A percentile compares a stretch with the other conserved stretches of the same genome.
phyloP scores from a whole-genome alignment of 2,888 invertebrate genomes.

The Tribolium freemani region DNA sequence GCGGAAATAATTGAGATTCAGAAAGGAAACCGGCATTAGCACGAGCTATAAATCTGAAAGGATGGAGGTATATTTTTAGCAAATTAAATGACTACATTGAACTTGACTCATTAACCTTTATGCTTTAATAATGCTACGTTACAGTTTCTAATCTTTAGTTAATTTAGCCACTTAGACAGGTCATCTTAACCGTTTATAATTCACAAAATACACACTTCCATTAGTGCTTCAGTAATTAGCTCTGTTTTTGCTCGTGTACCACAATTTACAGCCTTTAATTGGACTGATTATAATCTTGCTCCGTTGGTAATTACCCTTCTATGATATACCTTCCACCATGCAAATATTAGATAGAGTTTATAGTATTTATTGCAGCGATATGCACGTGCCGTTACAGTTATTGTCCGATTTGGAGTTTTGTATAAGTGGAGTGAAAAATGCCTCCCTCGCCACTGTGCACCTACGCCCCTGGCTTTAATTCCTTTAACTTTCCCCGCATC shows the following conservation, averaged over 20 bases:
- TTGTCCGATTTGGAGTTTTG: neutral
- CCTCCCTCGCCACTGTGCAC: neutral
- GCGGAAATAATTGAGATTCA: too few relatives aligned
- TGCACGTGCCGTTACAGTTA: conserved; percentile 24
- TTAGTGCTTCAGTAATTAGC: conserved; percentile 31
- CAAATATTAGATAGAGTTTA: conserved; percentile 29
- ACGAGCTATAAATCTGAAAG: too few relatives aligned
- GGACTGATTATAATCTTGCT: conserved; percentile 29
- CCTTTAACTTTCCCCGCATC: conserved; percentile 24
- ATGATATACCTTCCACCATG: conserved; percentile 19
- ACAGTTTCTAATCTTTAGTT: conserved; percentile 29
- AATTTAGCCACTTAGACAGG: conserved; percentile 26
- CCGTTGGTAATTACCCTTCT: conserved; percentile 31
- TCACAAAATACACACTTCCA: conserved; percentile 22
- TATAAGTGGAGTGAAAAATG: neutral
- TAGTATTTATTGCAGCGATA: conserved; percentile 5
- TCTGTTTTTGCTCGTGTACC: conserved; percentile 19
- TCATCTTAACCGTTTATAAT: conserved; percentile 23
- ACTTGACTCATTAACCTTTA: conserved; percentile 26
- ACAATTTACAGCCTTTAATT: conserved; percentile 33
- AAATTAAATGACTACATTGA: neutral
- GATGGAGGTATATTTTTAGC: neutral
- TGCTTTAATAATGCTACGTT: conserved; percentile 18
- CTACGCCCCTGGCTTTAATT: conserved; percentile 29
- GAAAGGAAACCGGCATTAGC: too few relatives aligned